Conservation (phyloP, 2,113 vertebrate species). For the Tupaia tana region DNA sequence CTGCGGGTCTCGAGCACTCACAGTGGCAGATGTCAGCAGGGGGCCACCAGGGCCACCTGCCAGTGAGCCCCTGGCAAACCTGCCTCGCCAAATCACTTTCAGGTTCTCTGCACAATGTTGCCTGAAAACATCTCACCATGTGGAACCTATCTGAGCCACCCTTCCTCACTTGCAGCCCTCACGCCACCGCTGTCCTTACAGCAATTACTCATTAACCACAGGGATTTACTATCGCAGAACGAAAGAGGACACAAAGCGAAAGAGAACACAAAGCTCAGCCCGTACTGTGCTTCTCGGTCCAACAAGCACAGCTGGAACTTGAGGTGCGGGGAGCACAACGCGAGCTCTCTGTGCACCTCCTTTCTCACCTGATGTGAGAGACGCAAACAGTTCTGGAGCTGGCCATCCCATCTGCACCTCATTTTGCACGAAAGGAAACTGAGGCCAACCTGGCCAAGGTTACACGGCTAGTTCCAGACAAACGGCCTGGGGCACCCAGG, state of each 20-base stretch:
- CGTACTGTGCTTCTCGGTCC: not conserved
- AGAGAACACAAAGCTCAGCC: not conserved
- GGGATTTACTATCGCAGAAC: not conserved
- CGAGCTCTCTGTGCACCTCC: fast-evolving
- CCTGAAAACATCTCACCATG: not conserved
- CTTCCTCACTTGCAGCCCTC: not conserved
- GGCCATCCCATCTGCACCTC: not conserved
- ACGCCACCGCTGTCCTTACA: slow-evolving; percentile 16
- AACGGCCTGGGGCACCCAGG: not conserved
- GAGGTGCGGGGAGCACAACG: fast-evolving
- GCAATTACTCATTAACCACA: slow-evolving; percentile 47
- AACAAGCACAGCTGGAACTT: not conserved
- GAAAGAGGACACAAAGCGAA: not conserved
- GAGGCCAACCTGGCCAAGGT: not conserved
- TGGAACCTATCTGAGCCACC: not conserved
- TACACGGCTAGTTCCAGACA: not conserved
- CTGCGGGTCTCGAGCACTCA: not conserved
- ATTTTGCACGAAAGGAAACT: not conserved
- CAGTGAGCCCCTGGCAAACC: not conserved
- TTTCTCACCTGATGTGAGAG: not conserved
- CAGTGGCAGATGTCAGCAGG: slow-evolving; percentile 37
- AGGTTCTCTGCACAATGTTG: not conserved
- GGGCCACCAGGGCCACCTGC: slow-evolving; percentile 5
- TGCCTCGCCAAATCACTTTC: not conserved
- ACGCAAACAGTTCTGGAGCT: not conserved